These are phyloP conservation scores for Rousettus madagascariensis DNA, from an alignment of 2,797 vertebrate genomes.

Conservation along the genomic window DNA sequence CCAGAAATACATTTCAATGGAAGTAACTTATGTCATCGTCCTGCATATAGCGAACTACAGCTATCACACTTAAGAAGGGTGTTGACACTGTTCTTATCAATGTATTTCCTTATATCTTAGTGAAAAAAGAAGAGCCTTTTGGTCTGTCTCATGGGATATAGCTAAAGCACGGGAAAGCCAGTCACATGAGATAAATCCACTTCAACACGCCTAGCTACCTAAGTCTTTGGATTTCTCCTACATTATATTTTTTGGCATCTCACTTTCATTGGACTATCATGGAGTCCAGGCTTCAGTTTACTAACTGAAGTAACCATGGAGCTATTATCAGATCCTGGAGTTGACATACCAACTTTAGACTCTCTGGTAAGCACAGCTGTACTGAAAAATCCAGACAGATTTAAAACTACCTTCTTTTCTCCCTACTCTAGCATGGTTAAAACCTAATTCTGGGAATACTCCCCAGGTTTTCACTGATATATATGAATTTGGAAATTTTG, in stretches of 20 bases:
- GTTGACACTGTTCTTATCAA: not conserved
- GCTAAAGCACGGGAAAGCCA: not conserved
- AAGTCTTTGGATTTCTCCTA: not conserved
- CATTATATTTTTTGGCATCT: not conserved
- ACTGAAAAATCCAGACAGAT: not conserved
- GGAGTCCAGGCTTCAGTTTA: not conserved
- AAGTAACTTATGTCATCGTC: not conserved
- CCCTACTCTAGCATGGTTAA: not conserved
- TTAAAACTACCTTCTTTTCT: not conserved
- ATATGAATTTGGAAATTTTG: not conserved
- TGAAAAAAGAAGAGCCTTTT: not conserved
- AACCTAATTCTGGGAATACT: not conserved
- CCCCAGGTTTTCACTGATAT: not conserved
- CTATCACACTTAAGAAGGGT: not conserved
- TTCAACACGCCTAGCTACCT: not conserved
- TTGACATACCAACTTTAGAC: not conserved
- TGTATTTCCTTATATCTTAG: not conserved
- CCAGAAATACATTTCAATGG: not conserved
- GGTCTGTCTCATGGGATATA: not conserved
- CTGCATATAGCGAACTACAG: not conserved
- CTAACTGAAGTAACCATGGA: not conserved
- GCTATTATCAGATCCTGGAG: not conserved
- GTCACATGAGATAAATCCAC: not conserved
- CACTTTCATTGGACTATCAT: not conserved
- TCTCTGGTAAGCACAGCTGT: not conserved